These are phyloP conservation scores for Drosophila neocordata DNA, from an alignment of 1,140 invertebrate genomes.

Conservation along the genomic window DNA sequence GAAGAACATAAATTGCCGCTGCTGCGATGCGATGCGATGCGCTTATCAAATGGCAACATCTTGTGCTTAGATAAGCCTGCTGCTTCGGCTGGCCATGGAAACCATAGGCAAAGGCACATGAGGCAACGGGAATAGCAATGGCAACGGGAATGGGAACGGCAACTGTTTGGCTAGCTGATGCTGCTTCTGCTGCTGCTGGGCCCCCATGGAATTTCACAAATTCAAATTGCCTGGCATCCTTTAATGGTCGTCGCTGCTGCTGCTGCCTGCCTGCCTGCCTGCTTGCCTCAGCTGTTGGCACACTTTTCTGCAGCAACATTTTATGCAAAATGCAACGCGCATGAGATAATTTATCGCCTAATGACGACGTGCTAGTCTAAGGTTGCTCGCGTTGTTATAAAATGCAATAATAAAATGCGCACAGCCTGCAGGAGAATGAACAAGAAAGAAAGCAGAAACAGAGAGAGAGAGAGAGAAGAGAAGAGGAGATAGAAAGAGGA, in stretches of 20 bases:
- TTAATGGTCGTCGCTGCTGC: conserved; percentile 46
- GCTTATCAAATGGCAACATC: conserved; percentile 79
- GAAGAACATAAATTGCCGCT: conserved; percentile 70
- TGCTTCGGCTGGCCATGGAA: conserved; percentile 27
- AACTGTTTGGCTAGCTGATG: conserved; percentile 24
- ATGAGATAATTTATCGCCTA: conserved; percentile 78
- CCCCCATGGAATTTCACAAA: conserved; percentile 76
- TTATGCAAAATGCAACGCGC: conserved; percentile 76
- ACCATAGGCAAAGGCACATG: conserved; percentile 16
- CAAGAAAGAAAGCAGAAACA: conserved; percentile 11
- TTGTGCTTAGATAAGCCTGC: conserved; percentile 77
- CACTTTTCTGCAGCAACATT: conserved; percentile 73
- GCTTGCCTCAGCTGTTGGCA: conserved; percentile 62
- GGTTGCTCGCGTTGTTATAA: conserved; percentile 66
- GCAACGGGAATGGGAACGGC: conserved; percentile 28
- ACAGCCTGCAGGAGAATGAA: conserved; percentile 32
- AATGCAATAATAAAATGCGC: conserved; percentile 73
- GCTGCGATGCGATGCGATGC: conserved; percentile 59
- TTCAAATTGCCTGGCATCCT: conserved; percentile 80
- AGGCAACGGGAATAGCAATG: conserved; percentile 33
- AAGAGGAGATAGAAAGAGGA: too few species aligned
- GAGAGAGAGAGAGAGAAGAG: background rate
- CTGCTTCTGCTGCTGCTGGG: conserved; percentile 27
- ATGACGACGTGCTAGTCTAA: conserved; percentile 79
- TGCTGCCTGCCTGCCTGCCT: conserved; percentile 18